phyloP scores from a whole-genome alignment of 2,113 vertebrate species.

The Erpornis zantholeuca region DNA sequence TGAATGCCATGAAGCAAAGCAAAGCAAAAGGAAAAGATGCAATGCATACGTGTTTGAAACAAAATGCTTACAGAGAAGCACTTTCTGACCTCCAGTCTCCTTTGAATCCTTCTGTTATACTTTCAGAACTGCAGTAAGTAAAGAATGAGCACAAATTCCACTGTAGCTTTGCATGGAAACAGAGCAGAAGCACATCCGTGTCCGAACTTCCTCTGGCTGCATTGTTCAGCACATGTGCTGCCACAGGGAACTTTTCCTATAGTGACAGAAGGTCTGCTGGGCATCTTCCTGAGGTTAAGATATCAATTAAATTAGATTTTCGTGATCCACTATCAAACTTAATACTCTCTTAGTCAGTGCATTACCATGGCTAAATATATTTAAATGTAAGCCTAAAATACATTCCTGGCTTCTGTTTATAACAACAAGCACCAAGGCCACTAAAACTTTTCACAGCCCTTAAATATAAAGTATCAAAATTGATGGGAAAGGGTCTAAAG shows the following conservation, averaged over 20 bases:
- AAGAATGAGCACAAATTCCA: neutral
- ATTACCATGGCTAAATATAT: neutral
- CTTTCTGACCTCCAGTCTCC: slow-evolving; percentile 92
- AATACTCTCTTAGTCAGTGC: neutral
- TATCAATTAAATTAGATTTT: neutral
- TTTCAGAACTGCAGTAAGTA: slow-evolving; percentile 93
- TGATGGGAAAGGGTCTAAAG: neutral
- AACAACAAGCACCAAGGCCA: neutral
- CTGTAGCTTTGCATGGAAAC: neutral
- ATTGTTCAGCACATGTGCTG: neutral
- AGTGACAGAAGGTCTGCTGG: neutral
- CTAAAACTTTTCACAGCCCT: neutral
- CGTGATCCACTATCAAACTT: neutral
- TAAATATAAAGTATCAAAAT: neutral
- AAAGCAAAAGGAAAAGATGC: slow-evolving; percentile 91
- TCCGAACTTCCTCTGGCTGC: neutral
- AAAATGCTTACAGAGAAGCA: slow-evolving; percentile 91
- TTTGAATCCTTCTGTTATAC: slow-evolving; percentile 89
- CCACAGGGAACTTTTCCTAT: neutral
- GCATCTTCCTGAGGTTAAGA: neutral
- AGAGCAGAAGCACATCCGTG: neutral
- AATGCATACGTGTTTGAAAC: slow-evolving; percentile 92
- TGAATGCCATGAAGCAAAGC: slow-evolving; percentile 89
- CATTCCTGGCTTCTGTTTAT: neutral
- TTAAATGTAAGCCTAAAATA: neutral